Evolutionary conservation across 2,797 vertebrate genomes (phyloP).

Genomic region (Trichosurus vulpecula): DNA sequence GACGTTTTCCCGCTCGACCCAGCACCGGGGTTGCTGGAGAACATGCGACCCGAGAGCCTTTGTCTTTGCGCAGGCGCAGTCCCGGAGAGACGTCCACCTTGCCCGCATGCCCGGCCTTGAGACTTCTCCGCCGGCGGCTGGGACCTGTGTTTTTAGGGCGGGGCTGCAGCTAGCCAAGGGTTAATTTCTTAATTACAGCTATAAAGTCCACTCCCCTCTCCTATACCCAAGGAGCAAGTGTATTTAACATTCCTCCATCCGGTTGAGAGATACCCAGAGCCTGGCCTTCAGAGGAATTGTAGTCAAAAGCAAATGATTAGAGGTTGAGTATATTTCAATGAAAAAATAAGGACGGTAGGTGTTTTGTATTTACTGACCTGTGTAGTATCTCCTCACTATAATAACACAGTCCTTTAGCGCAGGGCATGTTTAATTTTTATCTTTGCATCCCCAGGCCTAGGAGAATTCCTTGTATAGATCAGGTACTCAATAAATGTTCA

Average conservation of each 20-base stretch:
- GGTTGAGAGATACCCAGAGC: neutral
- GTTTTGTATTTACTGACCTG: neutral
- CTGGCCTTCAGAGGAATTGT: neutral
- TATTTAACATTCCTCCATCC: neutral
- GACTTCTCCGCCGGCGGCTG: rapidly evolving
- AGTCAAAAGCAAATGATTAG: neutral
- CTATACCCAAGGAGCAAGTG: neutral
- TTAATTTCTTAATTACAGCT: neutral
- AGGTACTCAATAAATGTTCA: neutral
- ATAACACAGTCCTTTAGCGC: neutral
- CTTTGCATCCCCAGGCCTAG: neutral
- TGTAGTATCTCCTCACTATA: neutral
- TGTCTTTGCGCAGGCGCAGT: neutral
- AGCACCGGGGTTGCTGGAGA: neutral
- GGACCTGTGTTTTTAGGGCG: neutral
- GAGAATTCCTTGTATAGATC: neutral
- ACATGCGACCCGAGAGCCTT: neutral
- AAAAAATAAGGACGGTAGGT: neutral
- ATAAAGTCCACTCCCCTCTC: neutral
- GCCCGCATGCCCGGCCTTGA: rapidly evolving
- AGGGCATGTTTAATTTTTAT: neutral
- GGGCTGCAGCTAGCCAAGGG: neutral
- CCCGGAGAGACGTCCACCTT: too few species aligned
- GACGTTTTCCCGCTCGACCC: neutral
- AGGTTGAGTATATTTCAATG: neutral